Evolutionary conservation across 2,888 invertebrate species (phyloP).

Genomic region (Melanchra persicariae): DNA sequence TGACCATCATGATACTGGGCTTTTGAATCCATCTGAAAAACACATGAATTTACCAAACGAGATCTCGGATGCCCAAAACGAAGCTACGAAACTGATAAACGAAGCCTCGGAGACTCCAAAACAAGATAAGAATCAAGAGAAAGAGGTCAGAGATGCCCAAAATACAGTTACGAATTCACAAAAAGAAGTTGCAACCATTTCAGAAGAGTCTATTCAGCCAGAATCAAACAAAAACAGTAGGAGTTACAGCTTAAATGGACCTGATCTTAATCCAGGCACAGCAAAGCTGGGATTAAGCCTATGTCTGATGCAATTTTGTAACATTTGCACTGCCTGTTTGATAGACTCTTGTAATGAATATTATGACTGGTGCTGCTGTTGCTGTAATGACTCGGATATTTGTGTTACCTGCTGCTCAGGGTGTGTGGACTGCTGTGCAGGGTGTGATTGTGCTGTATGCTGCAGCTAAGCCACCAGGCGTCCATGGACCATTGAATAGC

Average conservation of each 20-base stretch:
- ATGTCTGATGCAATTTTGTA: constrained; percentile 26
- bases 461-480: background rate
- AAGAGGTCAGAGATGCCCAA: background rate
- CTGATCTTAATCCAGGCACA: background rate
- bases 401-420: constrained; percentile 10
- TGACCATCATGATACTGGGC: background rate
- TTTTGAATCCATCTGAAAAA: background rate
- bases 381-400: constrained; percentile 3
- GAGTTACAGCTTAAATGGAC: constrained; percentile 2
- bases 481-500: background rate
- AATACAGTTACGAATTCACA: background rate
- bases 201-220: background rate
- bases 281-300: background rate
- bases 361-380: constrained; percentile 24
- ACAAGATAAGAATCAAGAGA: background rate
- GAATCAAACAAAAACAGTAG: background rate
- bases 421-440: constrained; percentile 23
- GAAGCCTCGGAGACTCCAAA: no score
- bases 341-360: constrained; percentile 9
- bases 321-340: background rate
- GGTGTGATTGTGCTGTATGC: constrained; percentile 14
- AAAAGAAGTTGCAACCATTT: background rate
- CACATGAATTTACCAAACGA: background rate
- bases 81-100: background rate
- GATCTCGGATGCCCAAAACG: constrained; percentile 2